These are phyloP conservation scores for Actinia equina DNA, from an alignment of 64 coral and sea anemone species.

Conservation along the genomic window DNA sequence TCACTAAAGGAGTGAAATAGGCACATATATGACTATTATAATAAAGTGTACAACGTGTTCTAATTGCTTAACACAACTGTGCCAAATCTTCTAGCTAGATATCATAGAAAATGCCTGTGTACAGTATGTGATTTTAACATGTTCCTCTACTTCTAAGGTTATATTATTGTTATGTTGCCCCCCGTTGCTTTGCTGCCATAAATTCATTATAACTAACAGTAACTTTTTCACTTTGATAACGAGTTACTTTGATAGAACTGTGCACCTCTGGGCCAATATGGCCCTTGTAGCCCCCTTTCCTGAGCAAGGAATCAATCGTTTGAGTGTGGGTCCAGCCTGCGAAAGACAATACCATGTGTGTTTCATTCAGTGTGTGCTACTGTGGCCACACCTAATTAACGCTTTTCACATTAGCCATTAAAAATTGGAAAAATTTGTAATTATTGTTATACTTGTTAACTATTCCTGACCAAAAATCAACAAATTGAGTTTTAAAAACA, in stretches of 20 bases:
- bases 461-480: too few species aligned
- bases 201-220: conserved; percentile 94
- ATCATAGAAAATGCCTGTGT: conserved; percentile 37
- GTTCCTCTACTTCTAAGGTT: conserved; percentile 26
- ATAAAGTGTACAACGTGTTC: neutral
- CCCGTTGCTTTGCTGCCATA: conserved; percentile 52
- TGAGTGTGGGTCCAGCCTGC: conserved; percentile 95
- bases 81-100: neutral
- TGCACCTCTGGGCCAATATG: conserved; percentile 80
- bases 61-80: neutral
- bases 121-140: conserved; percentile 31
- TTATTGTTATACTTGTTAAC: too few species aligned
- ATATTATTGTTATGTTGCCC: conserved; percentile 38
- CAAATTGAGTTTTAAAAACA: too few species aligned
- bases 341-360: neutral
- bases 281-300: conserved; percentile 94
- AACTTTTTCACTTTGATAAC: conserved; percentile 99
- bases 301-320: conserved; percentile 88
- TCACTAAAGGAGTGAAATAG: too few species aligned
- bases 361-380: too few species aligned
- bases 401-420: too few species aligned
- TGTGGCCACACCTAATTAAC: too few species aligned
- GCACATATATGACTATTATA: neutral
- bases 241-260: conserved; percentile 88
- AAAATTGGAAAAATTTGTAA: too few species aligned